These are phyloP conservation scores for Psix sp. DNA, from an alignment of 1,140 invertebrate species.

Conservation along the genomic window DNA sequence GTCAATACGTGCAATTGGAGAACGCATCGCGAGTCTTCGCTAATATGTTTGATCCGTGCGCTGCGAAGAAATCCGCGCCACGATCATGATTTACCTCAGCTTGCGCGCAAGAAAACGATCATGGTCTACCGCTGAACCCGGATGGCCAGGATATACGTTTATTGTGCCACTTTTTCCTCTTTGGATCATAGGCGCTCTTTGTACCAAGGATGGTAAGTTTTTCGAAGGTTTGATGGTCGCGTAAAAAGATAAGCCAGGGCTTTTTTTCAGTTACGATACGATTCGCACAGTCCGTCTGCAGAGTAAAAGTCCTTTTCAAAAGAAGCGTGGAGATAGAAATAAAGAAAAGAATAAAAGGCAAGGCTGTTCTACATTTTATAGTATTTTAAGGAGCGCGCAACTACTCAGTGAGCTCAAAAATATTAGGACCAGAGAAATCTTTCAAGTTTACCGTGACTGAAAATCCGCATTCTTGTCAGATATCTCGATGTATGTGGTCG, in stretches of 20 bases:
- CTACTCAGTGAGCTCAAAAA: too few relatives aligned
- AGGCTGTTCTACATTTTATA: too few relatives aligned
- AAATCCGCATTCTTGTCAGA: too few relatives aligned
- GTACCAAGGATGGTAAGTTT: conserved; percentile 75
- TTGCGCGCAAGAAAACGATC: conserved; percentile 65
- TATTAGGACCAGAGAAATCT: too few relatives aligned
- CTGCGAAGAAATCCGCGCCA: conserved; percentile 36
- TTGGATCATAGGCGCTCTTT: conserved; percentile 72
- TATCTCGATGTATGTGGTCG: too few relatives aligned
- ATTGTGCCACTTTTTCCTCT: conserved; percentile 68
- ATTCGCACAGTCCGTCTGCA: too few relatives aligned
- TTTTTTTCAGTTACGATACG: too few relatives aligned
- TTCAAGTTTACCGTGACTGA: too few relatives aligned
- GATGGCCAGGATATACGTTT: conserved; percentile 65
- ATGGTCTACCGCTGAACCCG: conserved; percentile 63
- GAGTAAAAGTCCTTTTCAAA: too few relatives aligned
- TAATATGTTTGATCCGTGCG: conserved; percentile 57
- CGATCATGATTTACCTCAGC: conserved; percentile 71
- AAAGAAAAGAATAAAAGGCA: too few relatives aligned
- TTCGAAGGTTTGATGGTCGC: neutral
- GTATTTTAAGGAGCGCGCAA: too few relatives aligned
- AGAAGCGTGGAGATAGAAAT: too few relatives aligned
- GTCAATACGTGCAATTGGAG: conserved; percentile 14
- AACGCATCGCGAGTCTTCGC: conserved; percentile 32
- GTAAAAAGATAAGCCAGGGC: neutral